Conservation (phyloP, 1,140 invertebrate genomes). For the Zaprionus africanus region DNA sequence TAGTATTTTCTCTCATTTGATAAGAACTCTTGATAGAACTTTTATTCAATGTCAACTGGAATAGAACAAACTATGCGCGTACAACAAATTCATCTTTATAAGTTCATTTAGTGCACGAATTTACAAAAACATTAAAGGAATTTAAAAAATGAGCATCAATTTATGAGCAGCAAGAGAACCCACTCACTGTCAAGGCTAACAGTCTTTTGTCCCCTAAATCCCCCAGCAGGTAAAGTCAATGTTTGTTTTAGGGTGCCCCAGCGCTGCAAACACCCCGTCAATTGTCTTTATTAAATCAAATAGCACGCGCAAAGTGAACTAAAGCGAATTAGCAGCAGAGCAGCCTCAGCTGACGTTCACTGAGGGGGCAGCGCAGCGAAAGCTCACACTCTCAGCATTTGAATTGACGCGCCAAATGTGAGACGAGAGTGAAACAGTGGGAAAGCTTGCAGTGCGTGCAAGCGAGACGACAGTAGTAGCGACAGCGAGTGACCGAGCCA, state of each 20-base stretch:
- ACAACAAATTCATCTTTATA: neutral
- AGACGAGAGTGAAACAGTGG: neutral
- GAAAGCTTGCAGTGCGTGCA: slow-evolving; percentile 43
- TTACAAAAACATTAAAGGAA: neutral
- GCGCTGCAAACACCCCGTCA: slow-evolving; percentile 1
- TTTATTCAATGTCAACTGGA: neutral
- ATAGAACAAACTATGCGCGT: neutral
- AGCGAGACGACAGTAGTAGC: slow-evolving; percentile 26
- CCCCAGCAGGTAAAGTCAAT: slow-evolving; percentile 13
- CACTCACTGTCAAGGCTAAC: slow-evolving; percentile 34
- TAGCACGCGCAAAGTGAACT: slow-evolving; percentile 19
- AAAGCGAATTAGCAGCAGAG: slow-evolving; percentile 16
- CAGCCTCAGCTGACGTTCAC: neutral
- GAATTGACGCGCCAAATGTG: slow-evolving; percentile 31
- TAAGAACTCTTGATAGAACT: too few species aligned
- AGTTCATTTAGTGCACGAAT: neutral
- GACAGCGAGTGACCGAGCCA: neutral
- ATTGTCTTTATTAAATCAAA: slow-evolving; percentile 38
- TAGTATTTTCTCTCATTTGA: too few species aligned
- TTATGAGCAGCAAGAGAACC: neutral
- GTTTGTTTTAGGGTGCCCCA: slow-evolving; percentile 18
- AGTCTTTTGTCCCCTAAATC: neutral
- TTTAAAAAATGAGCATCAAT: neutral
- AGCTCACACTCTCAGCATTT: slow-evolving; percentile 19
- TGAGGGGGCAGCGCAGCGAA: neutral